These are phyloP conservation scores for Meiosimyza decipiens DNA, from an alignment of 2,888 invertebrate genomes.

Conservation along the genomic window DNA sequence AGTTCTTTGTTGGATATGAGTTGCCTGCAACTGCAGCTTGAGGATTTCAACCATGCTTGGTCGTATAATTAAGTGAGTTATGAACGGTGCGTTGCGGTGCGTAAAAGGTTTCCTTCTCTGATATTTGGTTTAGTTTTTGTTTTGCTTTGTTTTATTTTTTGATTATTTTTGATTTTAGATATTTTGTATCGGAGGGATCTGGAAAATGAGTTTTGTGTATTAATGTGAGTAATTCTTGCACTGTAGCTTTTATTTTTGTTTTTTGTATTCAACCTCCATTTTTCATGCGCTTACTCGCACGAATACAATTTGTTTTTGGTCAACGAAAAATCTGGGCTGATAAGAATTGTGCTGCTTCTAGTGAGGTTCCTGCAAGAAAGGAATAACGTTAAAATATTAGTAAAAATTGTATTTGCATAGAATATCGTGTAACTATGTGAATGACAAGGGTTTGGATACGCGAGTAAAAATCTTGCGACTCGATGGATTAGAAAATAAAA, in stretches of 20 bases:
- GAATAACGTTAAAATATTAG: slow-evolving; percentile 31
- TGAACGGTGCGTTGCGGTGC: too few relatives aligned
- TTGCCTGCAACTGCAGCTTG: slow-evolving; percentile 38
- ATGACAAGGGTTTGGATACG: too few relatives aligned
- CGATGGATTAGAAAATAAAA: too few relatives aligned
- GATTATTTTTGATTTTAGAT: slow-evolving; percentile 18
- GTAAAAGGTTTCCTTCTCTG: slow-evolving; percentile 7
- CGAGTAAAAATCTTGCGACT: too few relatives aligned
- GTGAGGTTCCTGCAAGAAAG: slow-evolving; percentile 78
- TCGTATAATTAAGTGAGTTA: too few relatives aligned
- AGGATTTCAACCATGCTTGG: too few relatives aligned
- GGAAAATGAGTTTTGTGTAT: slow-evolving; percentile 28
- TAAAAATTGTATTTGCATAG: background rate
- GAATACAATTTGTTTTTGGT: slow-evolving; percentile 92
- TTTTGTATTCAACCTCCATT: slow-evolving; percentile 24
- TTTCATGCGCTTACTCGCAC: slow-evolving; percentile 61
- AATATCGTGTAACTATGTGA: background rate
- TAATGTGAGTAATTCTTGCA: slow-evolving; percentile 13
- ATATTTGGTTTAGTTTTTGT: slow-evolving; percentile 2
- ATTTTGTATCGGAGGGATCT: slow-evolving; percentile 50
- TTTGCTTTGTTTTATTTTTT: background rate
- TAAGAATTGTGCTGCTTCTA: slow-evolving; percentile 86
- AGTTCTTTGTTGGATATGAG: slow-evolving; percentile 26
- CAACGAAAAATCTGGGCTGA: slow-evolving; percentile 88
- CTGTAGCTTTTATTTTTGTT: background rate